Evolutionary conservation across 2,113 vertebrate species (phyloP).

Genomic region (Acinonyx jubatus): DNA sequence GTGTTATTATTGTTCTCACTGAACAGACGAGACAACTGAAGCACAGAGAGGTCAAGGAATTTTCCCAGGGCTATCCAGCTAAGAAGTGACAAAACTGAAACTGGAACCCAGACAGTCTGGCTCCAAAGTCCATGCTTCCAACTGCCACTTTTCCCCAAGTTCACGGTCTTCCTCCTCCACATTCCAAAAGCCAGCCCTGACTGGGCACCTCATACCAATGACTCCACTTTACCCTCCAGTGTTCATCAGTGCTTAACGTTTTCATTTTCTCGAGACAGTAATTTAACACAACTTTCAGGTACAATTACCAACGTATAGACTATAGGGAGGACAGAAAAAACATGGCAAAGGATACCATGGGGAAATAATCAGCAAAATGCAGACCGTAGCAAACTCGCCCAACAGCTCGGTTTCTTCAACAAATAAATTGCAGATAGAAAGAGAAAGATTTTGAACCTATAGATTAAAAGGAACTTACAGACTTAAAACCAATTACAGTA

Average conservation of each 20-base stretch:
- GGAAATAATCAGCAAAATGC: not conserved
- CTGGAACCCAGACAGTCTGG: not conserved
- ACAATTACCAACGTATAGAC: not conserved
- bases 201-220: not conserved
- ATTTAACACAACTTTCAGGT: not conserved
- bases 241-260: no score
- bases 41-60: not conserved
- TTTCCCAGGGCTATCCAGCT: not conserved
- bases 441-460: not conserved
- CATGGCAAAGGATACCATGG: not conserved
- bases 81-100: not conserved
- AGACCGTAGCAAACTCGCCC: not conserved
- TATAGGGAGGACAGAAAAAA: not conserved
- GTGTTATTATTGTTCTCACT: not conserved
- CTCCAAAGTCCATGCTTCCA: not conserved
- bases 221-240: not conserved
- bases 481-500: not conserved
- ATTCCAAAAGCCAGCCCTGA: not conserved
- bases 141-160: not conserved
- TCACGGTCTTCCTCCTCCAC: not conserved
- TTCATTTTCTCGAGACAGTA: not conserved
- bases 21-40: not conserved
- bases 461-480: conserved; percentile 17
- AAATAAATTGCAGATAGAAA: not conserved
- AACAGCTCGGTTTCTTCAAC: not conserved